Evolutionary conservation across 2,113 vertebrate species (phyloP).

Genomic region (Hippoglossus stenolepis): DNA sequence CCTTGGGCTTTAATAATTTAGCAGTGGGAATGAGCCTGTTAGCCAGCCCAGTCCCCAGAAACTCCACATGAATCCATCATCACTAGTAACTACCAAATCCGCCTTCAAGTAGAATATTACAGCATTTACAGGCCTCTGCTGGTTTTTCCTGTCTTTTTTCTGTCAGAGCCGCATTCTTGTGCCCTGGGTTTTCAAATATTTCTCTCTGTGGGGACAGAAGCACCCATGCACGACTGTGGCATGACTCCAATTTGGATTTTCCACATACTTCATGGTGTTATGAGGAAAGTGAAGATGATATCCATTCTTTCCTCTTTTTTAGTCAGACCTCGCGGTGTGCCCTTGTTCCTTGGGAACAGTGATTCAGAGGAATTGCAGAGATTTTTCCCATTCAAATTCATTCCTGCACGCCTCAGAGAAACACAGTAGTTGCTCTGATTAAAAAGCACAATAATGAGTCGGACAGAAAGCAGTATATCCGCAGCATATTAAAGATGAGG

Average conservation of each 20-base stretch:
- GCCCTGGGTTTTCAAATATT: slow-evolving; percentile 41
- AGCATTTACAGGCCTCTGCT: slow-evolving; percentile 26
- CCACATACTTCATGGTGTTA: slow-evolving; percentile 40
- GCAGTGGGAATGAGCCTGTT: slow-evolving; percentile 78
- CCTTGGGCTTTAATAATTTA: slow-evolving; percentile 79
- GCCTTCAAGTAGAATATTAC: slow-evolving; percentile 64
- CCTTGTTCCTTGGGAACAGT: slow-evolving; percentile 41
- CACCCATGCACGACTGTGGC: slow-evolving; percentile 42
- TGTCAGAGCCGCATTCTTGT: slow-evolving; percentile 13
- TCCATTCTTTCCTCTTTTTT: slow-evolving; percentile 34
- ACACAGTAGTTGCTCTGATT: slow-evolving; percentile 66
- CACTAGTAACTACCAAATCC: slow-evolving; percentile 57
- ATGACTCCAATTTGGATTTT: slow-evolving; percentile 45
- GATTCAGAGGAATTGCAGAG: slow-evolving; percentile 62
- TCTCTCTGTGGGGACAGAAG: slow-evolving; percentile 26
- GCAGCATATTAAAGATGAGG: slow-evolving; percentile 50
- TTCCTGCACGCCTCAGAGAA: slow-evolving; percentile 50
- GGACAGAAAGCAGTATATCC: slow-evolving; percentile 48
- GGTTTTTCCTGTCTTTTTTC: neutral
- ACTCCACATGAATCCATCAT: slow-evolving; percentile 70
- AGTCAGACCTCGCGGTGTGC: slow-evolving; percentile 11
- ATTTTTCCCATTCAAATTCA: slow-evolving; percentile 62
- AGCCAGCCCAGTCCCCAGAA: slow-evolving; percentile 69
- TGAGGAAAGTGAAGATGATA: slow-evolving; percentile 53
- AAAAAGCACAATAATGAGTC: slow-evolving; percentile 70